Evolutionary conservation across 2,888 invertebrate species (phyloP), one percentile per base, ranked within the genome.

Genomic region (Drosophila multiciliata): DNA sequence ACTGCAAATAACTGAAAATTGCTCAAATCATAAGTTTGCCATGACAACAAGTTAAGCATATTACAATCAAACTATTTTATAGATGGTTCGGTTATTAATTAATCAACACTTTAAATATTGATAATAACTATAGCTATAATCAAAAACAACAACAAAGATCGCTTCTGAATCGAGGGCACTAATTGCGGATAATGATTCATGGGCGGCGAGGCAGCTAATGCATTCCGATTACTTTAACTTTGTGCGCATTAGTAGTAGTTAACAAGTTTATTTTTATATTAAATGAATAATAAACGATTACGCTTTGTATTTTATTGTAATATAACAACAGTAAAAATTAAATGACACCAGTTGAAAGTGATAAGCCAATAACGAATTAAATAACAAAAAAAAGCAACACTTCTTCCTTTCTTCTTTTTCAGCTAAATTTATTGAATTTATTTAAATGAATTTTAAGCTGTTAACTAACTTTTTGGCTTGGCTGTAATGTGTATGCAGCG

Each of bases 401-500:
- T 20, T 20, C 15, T 57, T n/a, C 1, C 17, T 32, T 42, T 32
- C 20, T 50, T 12, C 0, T 42, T 36, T n/a, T 29, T 1, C 29
- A 60, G 9, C 2, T 17, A 11, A 38, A 45, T 40, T 45, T 26
- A 58, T 61, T 58, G 17, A 12, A 23, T 17, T 20, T 36, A 9
- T 38, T 55, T 48, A 57, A 32, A 5, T 42, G 20, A 36, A 42
- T 38, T 35, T 11, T 3, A 4, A 57, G 15, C 26, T 63, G 53
- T 68, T 52, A 58, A 60, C 80, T 69, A 84, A 87, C 68, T 69
- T 84, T 84, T 87, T 78, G 42, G 17, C 40, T 17, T 66, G 80
- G 66, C 64, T 78, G 73, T 75, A 69, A 66, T 50, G 32, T 66
- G 48, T 58, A 55, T 80, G 72, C 59, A 62, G 64, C 61, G 57